Evolutionary conservation across 1,140 invertebrate genomes (phyloP).

Genomic region (Drosophila lowei): DNA sequence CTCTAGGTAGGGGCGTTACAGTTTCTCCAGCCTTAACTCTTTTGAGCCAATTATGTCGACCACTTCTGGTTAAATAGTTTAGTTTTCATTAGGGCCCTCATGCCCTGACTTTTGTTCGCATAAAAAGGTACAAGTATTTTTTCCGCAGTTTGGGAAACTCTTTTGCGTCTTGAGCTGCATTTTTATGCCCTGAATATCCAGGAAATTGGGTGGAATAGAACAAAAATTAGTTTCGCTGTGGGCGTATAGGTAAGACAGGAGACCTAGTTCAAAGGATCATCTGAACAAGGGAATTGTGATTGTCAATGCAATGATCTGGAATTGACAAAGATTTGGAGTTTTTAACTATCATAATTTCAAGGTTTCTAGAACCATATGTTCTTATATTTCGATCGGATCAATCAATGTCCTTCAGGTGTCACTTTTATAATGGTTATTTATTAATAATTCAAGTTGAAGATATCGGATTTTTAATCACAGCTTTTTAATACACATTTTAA

Average conservation of each 20-base stretch:
- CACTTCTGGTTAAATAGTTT: slow-evolving; percentile 73
- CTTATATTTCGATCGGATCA: no score
- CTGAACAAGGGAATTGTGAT: not conserved
- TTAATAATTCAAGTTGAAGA: no score
- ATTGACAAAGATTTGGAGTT: no score
- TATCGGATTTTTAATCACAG: no score
- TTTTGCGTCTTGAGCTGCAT: not conserved
- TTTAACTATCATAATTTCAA: no score
- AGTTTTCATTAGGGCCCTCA: slow-evolving; percentile 46
- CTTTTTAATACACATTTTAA: no score
- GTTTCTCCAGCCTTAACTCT: slow-evolving; percentile 65
- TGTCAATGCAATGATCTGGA: no score
- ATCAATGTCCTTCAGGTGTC: no score
- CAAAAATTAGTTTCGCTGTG: slow-evolving; percentile 7
- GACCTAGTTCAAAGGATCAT: not conserved
- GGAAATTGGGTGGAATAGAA: slow-evolving; percentile 8
- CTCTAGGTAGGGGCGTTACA: slow-evolving; percentile 46
- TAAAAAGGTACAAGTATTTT: slow-evolving; percentile 15
- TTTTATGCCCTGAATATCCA: slow-evolving; percentile 28
- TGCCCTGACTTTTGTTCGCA: slow-evolving; percentile 58
- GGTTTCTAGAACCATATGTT: no score
- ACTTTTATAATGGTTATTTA: no score
- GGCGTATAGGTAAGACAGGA: not conserved
- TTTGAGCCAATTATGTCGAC: slow-evolving; percentile 71
- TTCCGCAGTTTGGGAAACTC: not conserved